These are phyloP conservation scores for Eucidaris tribuloides DNA, from an alignment of 35 echinoderm and acorn worm genomes.

Conservation along the genomic window DNA sequence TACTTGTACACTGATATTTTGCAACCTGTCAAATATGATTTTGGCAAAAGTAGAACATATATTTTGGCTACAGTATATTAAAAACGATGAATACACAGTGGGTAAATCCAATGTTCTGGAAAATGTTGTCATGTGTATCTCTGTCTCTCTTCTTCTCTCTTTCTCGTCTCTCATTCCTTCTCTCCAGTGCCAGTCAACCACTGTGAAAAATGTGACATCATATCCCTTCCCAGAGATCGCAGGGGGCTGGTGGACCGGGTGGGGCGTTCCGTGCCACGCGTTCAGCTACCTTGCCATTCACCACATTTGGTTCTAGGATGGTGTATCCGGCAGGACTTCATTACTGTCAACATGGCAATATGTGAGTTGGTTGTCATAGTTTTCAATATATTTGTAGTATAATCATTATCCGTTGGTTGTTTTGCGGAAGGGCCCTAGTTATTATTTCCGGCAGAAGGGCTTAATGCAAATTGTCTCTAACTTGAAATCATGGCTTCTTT, in stretches of 20 bases:
- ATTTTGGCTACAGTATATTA: background rate
- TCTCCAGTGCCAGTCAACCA: background rate
- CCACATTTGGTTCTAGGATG: conserved; percentile 70
- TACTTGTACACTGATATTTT: too few relatives aligned
- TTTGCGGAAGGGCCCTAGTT: too few relatives aligned
- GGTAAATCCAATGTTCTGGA: background rate
- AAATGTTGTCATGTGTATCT: background rate
- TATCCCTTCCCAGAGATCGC: background rate
- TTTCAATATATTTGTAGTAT: too few relatives aligned
- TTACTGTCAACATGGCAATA: conserved; percentile 52
- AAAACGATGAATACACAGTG: background rate
- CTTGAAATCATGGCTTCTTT: too few relatives aligned
- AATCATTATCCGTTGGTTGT: too few relatives aligned
- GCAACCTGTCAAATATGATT: background rate
- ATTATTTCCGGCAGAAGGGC: too few relatives aligned
- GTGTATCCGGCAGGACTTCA: conserved; percentile 73
- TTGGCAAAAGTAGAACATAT: background rate
- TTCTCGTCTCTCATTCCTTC: background rate
- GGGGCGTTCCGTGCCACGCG: conserved; percentile 41
- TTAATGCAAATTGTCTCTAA: too few relatives aligned
- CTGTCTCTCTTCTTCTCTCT: too few relatives aligned
- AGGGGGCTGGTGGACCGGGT: conserved; percentile 29
- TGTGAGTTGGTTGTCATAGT: too few relatives aligned
- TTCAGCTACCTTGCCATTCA: conserved; percentile 68
- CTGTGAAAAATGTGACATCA: background rate